Base-by-base conservation (phyloP, 1,140 invertebrate species). In the Drosophila sucinea region DNA sequence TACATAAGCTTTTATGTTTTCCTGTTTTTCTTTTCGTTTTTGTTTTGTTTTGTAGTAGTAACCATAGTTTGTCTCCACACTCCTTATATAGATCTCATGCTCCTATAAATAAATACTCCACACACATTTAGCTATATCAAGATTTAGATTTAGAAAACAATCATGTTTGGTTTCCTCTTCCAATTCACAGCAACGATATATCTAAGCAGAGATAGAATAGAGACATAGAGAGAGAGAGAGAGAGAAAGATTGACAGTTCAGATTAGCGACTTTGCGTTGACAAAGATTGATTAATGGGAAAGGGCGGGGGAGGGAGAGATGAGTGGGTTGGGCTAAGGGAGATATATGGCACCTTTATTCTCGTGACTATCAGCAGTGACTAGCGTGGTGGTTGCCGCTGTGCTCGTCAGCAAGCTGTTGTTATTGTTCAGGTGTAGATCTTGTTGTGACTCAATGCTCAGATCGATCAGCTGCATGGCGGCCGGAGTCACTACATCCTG, bases 281-380 rank as follows among this genome's bases (percentile, higher is more conserved):
- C 44, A 10, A 51, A 27, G 23, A 23, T 65, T 17, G 33, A 56
- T 44, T 56, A 55, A 63, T 3, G 30, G n/a, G 27, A 54, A 29
- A 5, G 38, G 3, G 27, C 1, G 23, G 11, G 5, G 57, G 25
- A 3, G 4, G 33, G 58, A 27, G 23, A 8, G 8, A 27, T 8
- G 7, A 35, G 35, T 60, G 2, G 25, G 8, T 33, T 0, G 3
- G 7, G n/a, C 40, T 0, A 7, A 1, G 40, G 7, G 0, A 60
- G 1, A 44, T 10, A 47, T 55, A 56, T n/a, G 11, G 25, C 65
- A 92, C 91, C 91, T 92, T 89, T 91, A 90, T 86, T 92, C 77
- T 92, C 91, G 85, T 92, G 91, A 92, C 91, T 92, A 92, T 92
- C 91, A 76, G 91, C 89, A 91, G 85, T 92, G 91, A 92, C 91